Evolutionary conservation across 2,113 vertebrate genomes (phyloP).

Genomic region (Python bivittatus): DNA sequence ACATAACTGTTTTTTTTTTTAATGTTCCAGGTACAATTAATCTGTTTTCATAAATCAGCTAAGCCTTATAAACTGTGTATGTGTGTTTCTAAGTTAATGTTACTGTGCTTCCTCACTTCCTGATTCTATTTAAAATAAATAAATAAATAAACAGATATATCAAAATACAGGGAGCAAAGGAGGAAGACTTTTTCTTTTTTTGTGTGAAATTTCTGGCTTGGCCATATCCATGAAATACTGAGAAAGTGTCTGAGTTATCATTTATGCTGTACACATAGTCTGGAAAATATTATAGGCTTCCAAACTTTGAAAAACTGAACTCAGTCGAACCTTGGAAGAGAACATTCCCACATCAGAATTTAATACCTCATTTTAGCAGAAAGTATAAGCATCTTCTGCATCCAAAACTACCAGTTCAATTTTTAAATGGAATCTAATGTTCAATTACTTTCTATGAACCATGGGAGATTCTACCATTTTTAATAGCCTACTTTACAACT

Average conservation of each 20-base stretch:
- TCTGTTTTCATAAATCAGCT: neutral
- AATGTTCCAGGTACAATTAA: neutral
- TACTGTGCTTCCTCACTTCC: neutral
- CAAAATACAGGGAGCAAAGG: neutral
- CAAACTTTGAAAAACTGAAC: neutral
- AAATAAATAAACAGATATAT: neutral
- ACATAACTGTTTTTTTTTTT: neutral
- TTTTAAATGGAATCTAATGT: neutral
- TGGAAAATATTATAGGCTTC: neutral
- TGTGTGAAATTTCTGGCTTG: neutral
- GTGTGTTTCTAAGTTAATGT: neutral
- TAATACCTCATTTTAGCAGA: neutral
- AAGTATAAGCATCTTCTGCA: neutral
- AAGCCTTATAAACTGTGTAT: neutral
- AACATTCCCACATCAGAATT: neutral
- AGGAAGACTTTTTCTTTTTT: neutral
- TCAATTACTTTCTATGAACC: neutral
- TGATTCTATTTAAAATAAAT: neutral
- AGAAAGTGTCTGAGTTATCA: neutral
- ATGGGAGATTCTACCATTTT: neutral
- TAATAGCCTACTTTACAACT: neutral
- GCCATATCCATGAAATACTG: neutral
- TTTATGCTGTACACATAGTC: neutral
- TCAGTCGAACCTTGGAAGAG: neutral
- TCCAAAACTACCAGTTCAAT: neutral